Percentiles rank a stretch among this genome's conserved stretches.
These are phyloP conservation scores for Scomber japonicus DNA, from an alignment of 2,113 vertebrate genomes.

Conservation along the genomic window DNA sequence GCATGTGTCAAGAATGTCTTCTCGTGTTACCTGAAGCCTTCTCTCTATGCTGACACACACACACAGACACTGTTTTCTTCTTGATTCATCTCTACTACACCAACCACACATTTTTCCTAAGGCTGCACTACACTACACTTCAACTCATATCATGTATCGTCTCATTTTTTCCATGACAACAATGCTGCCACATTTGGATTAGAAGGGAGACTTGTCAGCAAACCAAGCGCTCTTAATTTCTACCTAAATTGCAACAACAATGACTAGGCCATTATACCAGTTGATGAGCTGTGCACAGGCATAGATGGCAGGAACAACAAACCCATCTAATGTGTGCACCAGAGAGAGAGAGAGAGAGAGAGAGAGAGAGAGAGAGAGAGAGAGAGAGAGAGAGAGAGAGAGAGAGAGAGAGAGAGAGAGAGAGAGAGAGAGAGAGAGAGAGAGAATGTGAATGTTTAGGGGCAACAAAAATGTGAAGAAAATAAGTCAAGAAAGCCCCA, in stretches of 20 bases:
- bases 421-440: too few species aligned
- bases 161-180: not conserved
- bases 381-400: too few species aligned
- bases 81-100: not conserved
- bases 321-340: too few species aligned
- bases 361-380: too few species aligned
- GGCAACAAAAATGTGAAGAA: too few species aligned
- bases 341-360: too few species aligned
- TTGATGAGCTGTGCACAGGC: not conserved
- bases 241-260: not conserved
- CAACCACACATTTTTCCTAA: not conserved
- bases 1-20: conserved; percentile 52
- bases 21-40: conserved; percentile 30
- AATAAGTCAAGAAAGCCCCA: too few species aligned
- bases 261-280: not conserved
- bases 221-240: conserved; percentile 1
- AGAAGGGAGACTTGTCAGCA: not conserved
- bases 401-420: too few species aligned
- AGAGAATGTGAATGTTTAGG: too few species aligned
- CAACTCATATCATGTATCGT: not conserved
- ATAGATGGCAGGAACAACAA: too few species aligned
- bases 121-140: not conserved
- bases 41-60: conserved; percentile 8
- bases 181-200: not conserved
- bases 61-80: not conserved